Conservation (phyloP, 2,888 invertebrate species). For the Sminthurinus aureus region DNA sequence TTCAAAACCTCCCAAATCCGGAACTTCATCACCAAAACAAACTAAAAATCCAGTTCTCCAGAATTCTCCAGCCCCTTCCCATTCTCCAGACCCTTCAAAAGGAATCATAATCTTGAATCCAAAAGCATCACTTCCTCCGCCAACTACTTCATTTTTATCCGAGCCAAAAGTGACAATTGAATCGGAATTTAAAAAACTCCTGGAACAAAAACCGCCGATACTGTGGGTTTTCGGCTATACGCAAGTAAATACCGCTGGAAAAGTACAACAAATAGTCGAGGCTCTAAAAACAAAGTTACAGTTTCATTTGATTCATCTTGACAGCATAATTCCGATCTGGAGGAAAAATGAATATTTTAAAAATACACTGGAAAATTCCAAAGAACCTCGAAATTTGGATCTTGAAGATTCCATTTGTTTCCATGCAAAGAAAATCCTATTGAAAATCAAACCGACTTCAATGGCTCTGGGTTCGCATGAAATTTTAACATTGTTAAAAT, state of each 20-base stretch:
- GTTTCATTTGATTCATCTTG: not conserved
- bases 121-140: not conserved
- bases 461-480: constrained; percentile 7
- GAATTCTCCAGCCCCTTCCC: not conserved
- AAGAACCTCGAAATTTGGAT: not conserved
- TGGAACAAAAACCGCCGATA: constrained; percentile 13
- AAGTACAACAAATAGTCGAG: not conserved
- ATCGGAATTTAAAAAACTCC: not conserved
- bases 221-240: constrained; percentile 33
- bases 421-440: not conserved
- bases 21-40: not conserved
- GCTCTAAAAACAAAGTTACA: not conserved
- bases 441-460: not conserved
- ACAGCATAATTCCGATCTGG: not conserved
- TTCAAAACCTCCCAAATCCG: not conserved
- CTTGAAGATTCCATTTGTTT: not conserved
- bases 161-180: not conserved
- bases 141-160: not conserved
- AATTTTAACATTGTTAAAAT: constrained; percentile 15
- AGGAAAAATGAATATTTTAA: not conserved
- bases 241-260: not conserved
- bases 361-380: not conserved
- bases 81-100: not conserved
- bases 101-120: not conserved
- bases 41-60: not conserved